Evolutionary conservation across 2,797 vertebrate genomes (phyloP).

Genomic region (Catostomus latipinnis): DNA sequence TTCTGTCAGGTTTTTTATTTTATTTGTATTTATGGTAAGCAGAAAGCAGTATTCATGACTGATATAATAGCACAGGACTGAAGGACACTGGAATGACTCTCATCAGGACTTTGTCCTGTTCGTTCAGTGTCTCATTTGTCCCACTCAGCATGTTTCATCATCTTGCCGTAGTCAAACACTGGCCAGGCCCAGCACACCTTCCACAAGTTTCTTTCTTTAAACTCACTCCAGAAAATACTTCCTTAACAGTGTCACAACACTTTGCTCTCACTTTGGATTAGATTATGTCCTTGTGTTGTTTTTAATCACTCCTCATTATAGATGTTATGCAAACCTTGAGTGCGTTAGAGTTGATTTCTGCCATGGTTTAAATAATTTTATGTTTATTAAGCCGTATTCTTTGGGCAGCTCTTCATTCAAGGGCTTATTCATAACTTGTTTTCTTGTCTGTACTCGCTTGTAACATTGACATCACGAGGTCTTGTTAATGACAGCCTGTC

Average conservation of each 20-base stretch:
- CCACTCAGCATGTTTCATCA: constrained; percentile 39
- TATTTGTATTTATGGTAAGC: background rate
- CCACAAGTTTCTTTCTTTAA: constrained; percentile 11
- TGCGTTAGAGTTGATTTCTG: constrained; percentile 45
- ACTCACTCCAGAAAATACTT: constrained; percentile 24
- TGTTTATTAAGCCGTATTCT: constrained; percentile 36
- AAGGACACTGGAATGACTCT: background rate
- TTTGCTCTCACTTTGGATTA: constrained; percentile 7
- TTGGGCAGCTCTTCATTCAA: constrained; percentile 44
- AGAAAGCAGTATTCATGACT: constrained; percentile 18
- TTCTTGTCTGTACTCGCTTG: constrained; percentile 23
- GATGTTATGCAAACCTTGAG: constrained; percentile 44
- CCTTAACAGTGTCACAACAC: constrained; percentile 11
- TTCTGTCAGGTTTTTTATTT: constrained; percentile 7
- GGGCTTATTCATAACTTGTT: constrained; percentile 53
- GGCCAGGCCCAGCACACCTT: constrained; percentile 13
- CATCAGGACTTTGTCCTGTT: constrained; percentile 19
- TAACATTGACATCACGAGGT: constrained; percentile 41
- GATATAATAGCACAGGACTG: background rate
- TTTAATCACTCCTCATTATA: constrained; percentile 36
- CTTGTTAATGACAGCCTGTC: constrained; percentile 42
- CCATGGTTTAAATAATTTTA: constrained; percentile 42
- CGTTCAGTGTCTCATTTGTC: constrained; percentile 32
- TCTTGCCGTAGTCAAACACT: constrained; percentile 26
- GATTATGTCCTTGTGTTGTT: constrained; percentile 47